These are phyloP conservation scores for Habropoda laboriosa DNA, from an alignment of 1,140 invertebrate species.

Conservation along the genomic window DNA sequence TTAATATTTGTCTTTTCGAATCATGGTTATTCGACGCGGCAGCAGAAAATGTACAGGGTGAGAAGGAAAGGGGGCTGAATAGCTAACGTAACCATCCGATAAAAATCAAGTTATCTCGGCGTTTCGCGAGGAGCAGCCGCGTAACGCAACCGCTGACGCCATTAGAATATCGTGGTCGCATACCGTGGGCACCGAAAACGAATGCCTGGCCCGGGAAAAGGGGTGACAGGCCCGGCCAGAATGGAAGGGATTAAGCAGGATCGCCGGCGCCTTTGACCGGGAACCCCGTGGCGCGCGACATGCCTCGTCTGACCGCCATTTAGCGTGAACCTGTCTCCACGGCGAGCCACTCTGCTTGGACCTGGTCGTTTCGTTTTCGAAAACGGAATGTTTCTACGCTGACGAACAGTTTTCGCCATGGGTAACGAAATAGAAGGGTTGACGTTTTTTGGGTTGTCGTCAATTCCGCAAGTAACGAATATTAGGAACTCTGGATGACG, in stretches of 20 bases:
- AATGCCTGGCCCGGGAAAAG: conserved; percentile 48
- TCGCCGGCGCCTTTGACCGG: conserved; percentile 72
- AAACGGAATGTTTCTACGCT: conserved; percentile 40
- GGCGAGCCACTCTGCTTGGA: conserved; percentile 46
- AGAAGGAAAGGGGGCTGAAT: no score
- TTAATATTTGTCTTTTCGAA: no score
- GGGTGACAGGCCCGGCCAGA: conserved; percentile 35
- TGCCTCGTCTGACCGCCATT: conserved; percentile 74
- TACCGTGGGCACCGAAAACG: conserved; percentile 53
- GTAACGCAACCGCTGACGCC: conserved; percentile 65
- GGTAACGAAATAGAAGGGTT: not conserved
- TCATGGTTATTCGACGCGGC: no score
- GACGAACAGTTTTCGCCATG: conserved; percentile 11
- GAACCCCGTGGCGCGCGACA: conserved; percentile 76
- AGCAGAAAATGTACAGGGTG: no score
- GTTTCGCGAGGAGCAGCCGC: conserved; percentile 22
- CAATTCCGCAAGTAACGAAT: not conserved
- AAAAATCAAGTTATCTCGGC: conserved; percentile 50
- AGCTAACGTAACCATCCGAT: conserved; percentile 10
- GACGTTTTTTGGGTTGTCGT: not conserved
- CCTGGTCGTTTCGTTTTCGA: conserved; percentile 56
- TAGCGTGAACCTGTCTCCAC: conserved; percentile 74
- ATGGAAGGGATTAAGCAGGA: conserved; percentile 53
- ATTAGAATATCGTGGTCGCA: conserved; percentile 62
- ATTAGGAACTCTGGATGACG: not conserved